Evolutionary conservation across 35 echinoderm and acorn worm genomes (phyloP), one percentile per base, ranked within the genome.

Genomic region (Lytechinus pictus): DNA sequence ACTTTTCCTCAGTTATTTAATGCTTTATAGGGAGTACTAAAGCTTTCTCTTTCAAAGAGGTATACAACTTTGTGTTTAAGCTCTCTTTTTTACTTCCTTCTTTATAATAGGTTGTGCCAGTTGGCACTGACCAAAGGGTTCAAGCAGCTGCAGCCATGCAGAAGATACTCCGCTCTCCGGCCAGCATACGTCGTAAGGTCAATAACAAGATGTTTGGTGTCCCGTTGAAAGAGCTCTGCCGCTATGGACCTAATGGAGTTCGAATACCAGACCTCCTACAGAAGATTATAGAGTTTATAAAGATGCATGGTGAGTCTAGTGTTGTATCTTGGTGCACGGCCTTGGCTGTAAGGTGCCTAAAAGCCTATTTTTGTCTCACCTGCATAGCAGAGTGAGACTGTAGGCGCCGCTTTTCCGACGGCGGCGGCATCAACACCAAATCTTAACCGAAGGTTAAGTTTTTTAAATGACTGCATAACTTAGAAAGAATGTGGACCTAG

Each of bases 151-250:
- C 90, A 94, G 96, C 29, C 57, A 99, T 97, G 97, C 98, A 99
- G 95, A 99, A 97, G 96, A 99, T 99, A 55, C 96, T 99, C 52
- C 97, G 98, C 21, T 99, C 98, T 27, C 98, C 98, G 27, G 96
- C 95, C 24, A 97, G 94, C 86, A 96, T 97, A 51, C 94, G 94
- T 54, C 95, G 96, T 71, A 99, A 99, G 86, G 28, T 96, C 52
- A 29, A 52, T 11, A 96, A 96, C 53, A 97, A 96, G 92, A 97
- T 95, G 54, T 99, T 99, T 95, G 98, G 98, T 27, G 94, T 97
- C 51, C 97, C 98, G 28, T 87, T 99, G 54, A 91, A 91, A 44
- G 96, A 99, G 86, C 89, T 97, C 71, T 87, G 89, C 52, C 96
- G 95, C 12, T 44, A 27, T 92, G 89, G 88, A 52, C 94, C 95